Evolutionary conservation across 1,140 invertebrate species (phyloP).

Genomic region (Zaprionus lachaisei): DNA sequence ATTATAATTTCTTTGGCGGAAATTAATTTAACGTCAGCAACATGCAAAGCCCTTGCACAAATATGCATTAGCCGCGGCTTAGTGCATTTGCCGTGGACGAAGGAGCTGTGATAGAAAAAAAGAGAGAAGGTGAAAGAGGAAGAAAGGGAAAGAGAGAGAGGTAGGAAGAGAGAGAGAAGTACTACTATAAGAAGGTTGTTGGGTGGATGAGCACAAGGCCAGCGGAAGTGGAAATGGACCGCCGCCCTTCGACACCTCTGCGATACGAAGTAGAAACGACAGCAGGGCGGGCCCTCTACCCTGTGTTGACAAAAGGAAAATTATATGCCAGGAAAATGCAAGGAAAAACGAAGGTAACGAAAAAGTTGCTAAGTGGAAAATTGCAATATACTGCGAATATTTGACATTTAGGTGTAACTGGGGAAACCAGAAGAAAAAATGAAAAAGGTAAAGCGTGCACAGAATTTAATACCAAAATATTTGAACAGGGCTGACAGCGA

Average conservation of each 20-base stretch:
- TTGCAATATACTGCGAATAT: constrained; percentile 54
- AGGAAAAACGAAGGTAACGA: constrained; percentile 37
- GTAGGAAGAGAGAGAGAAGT: neutral
- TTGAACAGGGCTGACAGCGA: constrained; percentile 37
- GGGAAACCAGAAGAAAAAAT: neutral
- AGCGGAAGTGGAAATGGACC: constrained; percentile 50
- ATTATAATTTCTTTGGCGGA: constrained; percentile 73
- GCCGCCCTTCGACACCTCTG: constrained; percentile 18
- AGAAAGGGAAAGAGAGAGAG: neutral
- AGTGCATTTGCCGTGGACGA: constrained; percentile 32
- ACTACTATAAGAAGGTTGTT: constrained; percentile 3
- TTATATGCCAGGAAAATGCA: constrained; percentile 14
- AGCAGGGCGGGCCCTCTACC: neutral
- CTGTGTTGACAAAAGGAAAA: constrained; percentile 58
- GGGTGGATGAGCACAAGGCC: constrained; percentile 30
- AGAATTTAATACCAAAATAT: constrained; percentile 70
- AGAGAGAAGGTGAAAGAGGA: neutral
- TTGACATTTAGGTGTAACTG: constrained; percentile 19
- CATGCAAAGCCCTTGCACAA: constrained; percentile 68
- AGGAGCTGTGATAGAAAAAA: neutral
- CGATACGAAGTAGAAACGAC: constrained; percentile 33
- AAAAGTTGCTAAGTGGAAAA: constrained; percentile 49
- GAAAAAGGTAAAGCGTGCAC: neutral
- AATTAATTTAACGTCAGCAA: constrained; percentile 80
- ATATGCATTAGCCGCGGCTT: constrained; percentile 77